Evolutionary conservation across 2,797 vertebrate genomes (phyloP), one percentile per base, ranked within the genome.

Genomic region (Babyrousa celebensis): DNA sequence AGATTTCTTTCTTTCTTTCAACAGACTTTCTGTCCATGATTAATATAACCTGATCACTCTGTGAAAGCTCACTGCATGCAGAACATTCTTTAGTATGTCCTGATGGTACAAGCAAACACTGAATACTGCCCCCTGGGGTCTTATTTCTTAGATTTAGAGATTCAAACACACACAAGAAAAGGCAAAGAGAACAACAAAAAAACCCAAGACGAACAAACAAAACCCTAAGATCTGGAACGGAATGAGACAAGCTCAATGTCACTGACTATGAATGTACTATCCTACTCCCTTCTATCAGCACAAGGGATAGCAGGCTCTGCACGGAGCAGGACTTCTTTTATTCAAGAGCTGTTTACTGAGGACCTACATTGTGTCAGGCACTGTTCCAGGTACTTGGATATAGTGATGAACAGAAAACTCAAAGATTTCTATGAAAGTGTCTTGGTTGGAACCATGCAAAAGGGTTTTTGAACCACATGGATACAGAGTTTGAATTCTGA

Each of bases 1-100:
- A 83, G 25, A 72, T 43, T 29, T 62, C 1, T 11, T 63, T 52
- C 1, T 94, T 91, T 83, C 62, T 90, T 79, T 77, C 63, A 72
- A 58, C 20, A n/a, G 56, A 60, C 36, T 71, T 96, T 93, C 36
- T 40, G 85, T 91, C 85, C 74, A 1, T 93, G 89, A 88, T 67
- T 90, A 75, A n/a, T 65, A 70, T 3, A 43, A 27, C 21, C 75
- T 60, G 27, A 21, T 60, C 23, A 75, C 43, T 67, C 23, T 21
- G 63, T 6, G 48, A 90, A 89, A 40, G 54, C 54, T 1, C 18
- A 12, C 25, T 54, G 25, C 21, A 2, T 5, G 5, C 14, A 70
- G 36, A 52, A 36, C 12, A 52, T 29, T 54, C 52, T n/a, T 40
- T 36, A 74, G 15, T 65, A 43, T 72, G 58, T 40, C 77, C 4